Conservation (phyloP, 2,797 vertebrate species). For the Gastrophryne carolinensis region DNA sequence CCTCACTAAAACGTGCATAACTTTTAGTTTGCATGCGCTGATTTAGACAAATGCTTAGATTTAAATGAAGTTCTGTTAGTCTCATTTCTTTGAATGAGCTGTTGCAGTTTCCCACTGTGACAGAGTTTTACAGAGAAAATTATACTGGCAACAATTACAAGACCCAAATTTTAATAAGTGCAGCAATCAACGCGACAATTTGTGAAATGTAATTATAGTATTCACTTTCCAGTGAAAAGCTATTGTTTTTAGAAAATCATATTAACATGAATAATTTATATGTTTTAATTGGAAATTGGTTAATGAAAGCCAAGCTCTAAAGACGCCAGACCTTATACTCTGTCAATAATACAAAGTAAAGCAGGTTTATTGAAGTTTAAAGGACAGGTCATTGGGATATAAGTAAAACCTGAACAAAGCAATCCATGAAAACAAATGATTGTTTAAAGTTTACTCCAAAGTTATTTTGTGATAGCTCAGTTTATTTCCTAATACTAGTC, state of each 20-base stretch:
- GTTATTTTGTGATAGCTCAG: too few species aligned
- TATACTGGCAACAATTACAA: conserved; percentile 42
- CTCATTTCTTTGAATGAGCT: conserved; percentile 25
- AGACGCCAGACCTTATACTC: too few species aligned
- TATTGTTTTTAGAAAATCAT: conserved; percentile 29
- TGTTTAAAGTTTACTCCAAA: too few species aligned
- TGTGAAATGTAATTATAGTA: conserved; percentile 42
- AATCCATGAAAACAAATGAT: too few species aligned
- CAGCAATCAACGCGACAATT: conserved; percentile 34
- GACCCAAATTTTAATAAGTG: conserved; percentile 30
- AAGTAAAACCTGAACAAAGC: too few species aligned
- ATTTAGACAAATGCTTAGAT: conserved; percentile 28
- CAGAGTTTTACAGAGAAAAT: conserved; percentile 37
- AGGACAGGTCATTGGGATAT: too few species aligned
- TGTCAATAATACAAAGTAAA: too few species aligned
- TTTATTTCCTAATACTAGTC: too few species aligned
- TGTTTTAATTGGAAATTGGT: conserved; percentile 25
- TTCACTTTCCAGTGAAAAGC: conserved; percentile 35
- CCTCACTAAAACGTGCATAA: not conserved
- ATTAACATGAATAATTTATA: conserved; percentile 37
- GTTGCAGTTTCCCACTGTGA: conserved; percentile 34
- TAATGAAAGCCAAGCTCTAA: not conserved
- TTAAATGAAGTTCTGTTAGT: conserved; percentile 45
- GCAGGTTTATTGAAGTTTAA: too few species aligned
- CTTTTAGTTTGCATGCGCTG: conserved; percentile 3